phyloP scores from a whole-genome alignment of 2,113 vertebrate genomes.

The Aegithalos caudatus region DNA sequence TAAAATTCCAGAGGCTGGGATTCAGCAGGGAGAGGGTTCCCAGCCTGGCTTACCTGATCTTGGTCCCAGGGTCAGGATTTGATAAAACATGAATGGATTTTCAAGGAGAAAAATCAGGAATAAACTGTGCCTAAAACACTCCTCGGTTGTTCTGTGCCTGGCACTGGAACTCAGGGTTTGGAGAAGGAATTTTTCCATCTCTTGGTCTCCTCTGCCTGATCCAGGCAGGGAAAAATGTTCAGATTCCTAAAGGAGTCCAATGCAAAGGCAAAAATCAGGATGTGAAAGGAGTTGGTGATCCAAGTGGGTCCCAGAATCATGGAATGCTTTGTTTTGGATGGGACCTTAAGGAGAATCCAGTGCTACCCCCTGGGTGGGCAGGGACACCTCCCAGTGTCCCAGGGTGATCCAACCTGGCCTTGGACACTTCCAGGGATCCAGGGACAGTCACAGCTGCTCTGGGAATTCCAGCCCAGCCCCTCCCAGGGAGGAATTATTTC shows the following conservation, averaged over 20 bases:
- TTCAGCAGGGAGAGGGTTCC: neutral
- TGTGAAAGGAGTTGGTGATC: neutral
- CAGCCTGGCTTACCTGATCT: neutral
- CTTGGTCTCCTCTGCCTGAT: neutral
- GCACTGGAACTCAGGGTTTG: no score
- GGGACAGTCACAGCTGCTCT: neutral
- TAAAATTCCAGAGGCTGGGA: neutral
- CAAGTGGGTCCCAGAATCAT: neutral
- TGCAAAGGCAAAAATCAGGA: neutral
- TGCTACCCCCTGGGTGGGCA: neutral
- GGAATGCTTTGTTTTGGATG: neutral
- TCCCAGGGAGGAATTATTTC: no score
- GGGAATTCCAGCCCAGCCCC: no score
- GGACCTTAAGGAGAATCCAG: neutral
- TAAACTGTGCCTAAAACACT: accelerated
- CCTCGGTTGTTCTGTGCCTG: no score
- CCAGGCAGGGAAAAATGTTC: neutral
- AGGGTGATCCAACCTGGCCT: neutral
- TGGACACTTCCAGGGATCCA: neutral
- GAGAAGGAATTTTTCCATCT: no score
- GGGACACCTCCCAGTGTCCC: neutral
- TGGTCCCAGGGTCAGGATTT: neutral
- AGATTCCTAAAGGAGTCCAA: neutral
- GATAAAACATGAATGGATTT: neutral
- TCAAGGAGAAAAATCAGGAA: neutral